These are phyloP conservation scores for Temnothorax curvispinosus DNA, from an alignment of 1,140 invertebrate genomes.

Conservation along the genomic window DNA sequence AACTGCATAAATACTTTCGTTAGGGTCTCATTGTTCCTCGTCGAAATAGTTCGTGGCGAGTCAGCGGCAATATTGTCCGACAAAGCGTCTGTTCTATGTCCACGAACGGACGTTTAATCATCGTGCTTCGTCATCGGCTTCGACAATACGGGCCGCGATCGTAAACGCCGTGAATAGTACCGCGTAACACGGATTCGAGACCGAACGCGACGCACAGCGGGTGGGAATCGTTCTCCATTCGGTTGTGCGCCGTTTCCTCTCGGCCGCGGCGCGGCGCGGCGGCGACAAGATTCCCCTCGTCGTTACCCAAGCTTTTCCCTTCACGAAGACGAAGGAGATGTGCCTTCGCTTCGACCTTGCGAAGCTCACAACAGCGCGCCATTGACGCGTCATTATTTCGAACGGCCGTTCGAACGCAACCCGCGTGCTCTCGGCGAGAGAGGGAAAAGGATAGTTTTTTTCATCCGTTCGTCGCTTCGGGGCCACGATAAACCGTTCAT, in stretches of 20 bases:
- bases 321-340: not conserved
- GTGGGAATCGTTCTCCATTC: conserved; percentile 69
- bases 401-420: conserved; percentile 36
- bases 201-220: conserved; percentile 61
- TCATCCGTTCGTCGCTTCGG: conserved; percentile 36
- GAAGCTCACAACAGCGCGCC: conserved; percentile 70
- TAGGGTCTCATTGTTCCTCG: conserved; percentile 5
- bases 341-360: conserved; percentile 45
- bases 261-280: too few species aligned
- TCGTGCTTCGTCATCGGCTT: conserved; percentile 69
- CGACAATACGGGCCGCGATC: conserved; percentile 63
- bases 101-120: conserved; percentile 28
- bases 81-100: conserved; percentile 33
- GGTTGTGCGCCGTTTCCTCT: not conserved
- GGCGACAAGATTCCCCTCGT: not conserved
- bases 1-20: conserved; percentile 1
- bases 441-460: not conserved
- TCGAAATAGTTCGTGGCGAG: conserved; percentile 40
- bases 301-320: conserved; percentile 17
- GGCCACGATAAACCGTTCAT: conserved; percentile 73
- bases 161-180: conserved; percentile 71
- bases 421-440: not conserved
- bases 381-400: conserved; percentile 72
- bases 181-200: conserved; percentile 73
- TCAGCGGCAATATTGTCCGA: conserved; percentile 42